Evolutionary conservation across 2,113 vertebrate species (phyloP).

Genomic region (Gorsachius goisagi): DNA sequence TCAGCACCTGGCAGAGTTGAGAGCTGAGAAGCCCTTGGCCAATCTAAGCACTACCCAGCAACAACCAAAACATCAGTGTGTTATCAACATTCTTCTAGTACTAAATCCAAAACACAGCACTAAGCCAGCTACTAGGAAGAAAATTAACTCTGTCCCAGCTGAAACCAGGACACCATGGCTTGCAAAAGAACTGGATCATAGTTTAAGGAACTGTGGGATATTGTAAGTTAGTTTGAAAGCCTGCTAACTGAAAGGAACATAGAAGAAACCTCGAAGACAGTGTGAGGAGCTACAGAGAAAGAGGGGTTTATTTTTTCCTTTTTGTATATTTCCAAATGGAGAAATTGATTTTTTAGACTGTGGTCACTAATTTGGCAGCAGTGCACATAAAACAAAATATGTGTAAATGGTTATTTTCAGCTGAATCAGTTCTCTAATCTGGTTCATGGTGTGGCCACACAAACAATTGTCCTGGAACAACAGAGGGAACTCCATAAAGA

Average conservation of each 20-base stretch:
- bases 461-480: background rate
- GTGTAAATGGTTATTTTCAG: background rate
- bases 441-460: background rate
- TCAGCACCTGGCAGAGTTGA: too few relatives aligned
- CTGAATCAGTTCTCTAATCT: background rate
- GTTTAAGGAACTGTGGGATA: background rate
- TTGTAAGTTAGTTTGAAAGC: background rate
- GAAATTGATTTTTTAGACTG: background rate
- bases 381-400: background rate
- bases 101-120: too few relatives aligned
- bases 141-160: too few relatives aligned
- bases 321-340: background rate
- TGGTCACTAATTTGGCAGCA: background rate
- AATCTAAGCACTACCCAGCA: too few relatives aligned
- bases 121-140: too few relatives aligned
- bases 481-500: background rate
- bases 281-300: background rate
- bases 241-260: background rate
- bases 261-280: background rate
- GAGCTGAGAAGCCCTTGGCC: too few relatives aligned
- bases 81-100: too few relatives aligned
- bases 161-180: too few relatives aligned
- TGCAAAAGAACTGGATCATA: background rate
- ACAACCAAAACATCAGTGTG: too few relatives aligned
- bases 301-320: accelerated